Base-by-base conservation (phyloP, 2,113 vertebrate genomes). In the Nerophis ophidion region DNA sequence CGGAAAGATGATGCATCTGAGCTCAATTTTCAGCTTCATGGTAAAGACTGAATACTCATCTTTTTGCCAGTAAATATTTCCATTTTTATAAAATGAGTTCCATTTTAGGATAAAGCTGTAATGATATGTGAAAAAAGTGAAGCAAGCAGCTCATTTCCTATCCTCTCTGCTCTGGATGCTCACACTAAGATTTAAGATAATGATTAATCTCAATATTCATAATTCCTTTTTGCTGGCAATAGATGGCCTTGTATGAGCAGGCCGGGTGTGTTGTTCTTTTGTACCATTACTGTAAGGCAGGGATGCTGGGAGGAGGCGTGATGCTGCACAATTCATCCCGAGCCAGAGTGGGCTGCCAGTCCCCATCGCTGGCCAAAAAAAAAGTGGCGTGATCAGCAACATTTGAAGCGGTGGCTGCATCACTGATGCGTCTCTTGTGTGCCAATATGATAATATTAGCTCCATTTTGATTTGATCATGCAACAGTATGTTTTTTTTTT, bases 281-380 rank as follows among this genome's bases (percentile, higher is more conserved):
- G 15, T 16, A n/a, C 16, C n/a, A 6, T 13, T 16, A 49, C 16
- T 49, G 6, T 49, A 16, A 17, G 16, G 9, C 15, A 16, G n/a
- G 48, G 50, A 55, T 15, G 51, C 11, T 7, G 57, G 55, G 56
- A 49, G 46, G 68, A 77, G 66, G 60, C 50, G 70, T 80, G 79
- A 84, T 75, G 65, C 58, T 72, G 79, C 76, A 71, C 16, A 67
- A 72, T 75, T 63, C 40, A 54, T 65, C 44, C 60, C 51, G 45
- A 59, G 55, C 14, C 50, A n/a, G 34, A 47, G 40, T 57, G 45
- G 51, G 16, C 62, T 51, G 58, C 47, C 48, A 35, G 49, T 69
- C 57, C 47, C 53, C 19, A 59, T 42, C 42, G 47, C 55, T 19
- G 7, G 53, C 56, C 33, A 11, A 5, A 5, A 26, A 26, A 26